phyloP scores from a whole-genome alignment of 2,888 invertebrate genomes.

The Apamea epomidion region DNA sequence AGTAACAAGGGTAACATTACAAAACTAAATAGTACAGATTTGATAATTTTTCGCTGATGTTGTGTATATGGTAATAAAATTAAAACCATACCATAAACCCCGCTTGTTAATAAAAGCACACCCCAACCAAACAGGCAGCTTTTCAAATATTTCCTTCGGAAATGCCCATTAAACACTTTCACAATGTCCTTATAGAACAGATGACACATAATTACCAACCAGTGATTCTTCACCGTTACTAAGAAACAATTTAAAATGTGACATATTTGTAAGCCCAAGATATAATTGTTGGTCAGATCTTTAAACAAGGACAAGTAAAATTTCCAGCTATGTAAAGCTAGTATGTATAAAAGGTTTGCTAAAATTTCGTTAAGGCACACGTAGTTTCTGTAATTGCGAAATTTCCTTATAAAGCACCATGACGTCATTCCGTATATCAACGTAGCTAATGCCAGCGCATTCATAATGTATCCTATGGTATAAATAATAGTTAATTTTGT shows the following conservation, averaged over 20 bases:
- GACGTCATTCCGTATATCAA: neutral
- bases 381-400: neutral
- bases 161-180: neutral
- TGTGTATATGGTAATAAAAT: neutral
- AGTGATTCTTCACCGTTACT: neutral
- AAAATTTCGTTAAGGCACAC: neutral
- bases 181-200: neutral
- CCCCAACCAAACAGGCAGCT: neutral
- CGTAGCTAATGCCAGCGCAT: neutral
- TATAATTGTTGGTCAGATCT: too few relatives aligned
- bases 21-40: neutral
- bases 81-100: neutral
- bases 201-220: neutral
- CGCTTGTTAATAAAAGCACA: neutral
- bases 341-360: neutral
- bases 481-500: neutral
- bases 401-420: neutral
- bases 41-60: neutral
- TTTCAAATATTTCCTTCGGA: neutral
- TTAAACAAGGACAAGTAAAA: too few relatives aligned
- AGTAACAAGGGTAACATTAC: neutral
- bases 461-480: neutral
- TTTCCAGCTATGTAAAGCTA: too few relatives aligned
- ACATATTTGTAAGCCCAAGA: too few relatives aligned
- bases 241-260: neutral